Conservation (phyloP, 2,888 invertebrate genomes). For the Priocnemis perturbator region DNA sequence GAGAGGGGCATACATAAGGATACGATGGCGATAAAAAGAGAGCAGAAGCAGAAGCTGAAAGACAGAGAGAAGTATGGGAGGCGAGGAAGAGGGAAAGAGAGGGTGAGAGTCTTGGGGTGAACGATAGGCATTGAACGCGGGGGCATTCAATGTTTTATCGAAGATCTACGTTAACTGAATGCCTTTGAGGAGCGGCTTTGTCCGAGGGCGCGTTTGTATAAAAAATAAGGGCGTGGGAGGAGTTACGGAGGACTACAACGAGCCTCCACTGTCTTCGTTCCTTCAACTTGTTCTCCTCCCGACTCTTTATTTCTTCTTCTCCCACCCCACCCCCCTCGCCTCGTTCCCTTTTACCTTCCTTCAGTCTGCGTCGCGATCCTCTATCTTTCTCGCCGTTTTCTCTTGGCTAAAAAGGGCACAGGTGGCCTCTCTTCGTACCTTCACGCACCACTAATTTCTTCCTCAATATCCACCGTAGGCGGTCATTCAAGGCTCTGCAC, state of each 20-base stretch:
- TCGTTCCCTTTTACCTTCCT: neutral
- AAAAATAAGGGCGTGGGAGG: constrained; percentile 55
- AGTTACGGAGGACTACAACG: constrained; percentile 38
- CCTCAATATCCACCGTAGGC: constrained; percentile 62
- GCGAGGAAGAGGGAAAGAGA: neutral
- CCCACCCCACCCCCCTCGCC: neutral
- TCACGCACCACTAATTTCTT: constrained; percentile 70
- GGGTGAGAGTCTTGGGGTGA: constrained; percentile 2
- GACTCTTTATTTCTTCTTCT: constrained; percentile 14
- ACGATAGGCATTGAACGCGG: constrained; percentile 45
- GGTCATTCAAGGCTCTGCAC: constrained; percentile 48
- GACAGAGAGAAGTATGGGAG: neutral
- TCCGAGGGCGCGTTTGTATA: constrained; percentile 52
- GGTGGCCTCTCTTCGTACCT: constrained; percentile 66
- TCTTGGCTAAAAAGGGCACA: constrained; percentile 48
- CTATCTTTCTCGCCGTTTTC: constrained; percentile 9
- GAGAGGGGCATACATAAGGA: neutral
- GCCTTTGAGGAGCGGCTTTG: constrained; percentile 60
- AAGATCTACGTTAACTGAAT: constrained; percentile 70
- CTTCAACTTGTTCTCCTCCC: constrained; percentile 35
- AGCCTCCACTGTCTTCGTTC: constrained; percentile 2
- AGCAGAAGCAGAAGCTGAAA: constrained; percentile 1
- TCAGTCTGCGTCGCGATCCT: neutral
- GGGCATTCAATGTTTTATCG: constrained; percentile 73
- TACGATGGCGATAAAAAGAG: constrained; percentile 3